Conservation (phyloP, 2,797 vertebrate genomes). For the Carcharodon carcharias region DNA sequence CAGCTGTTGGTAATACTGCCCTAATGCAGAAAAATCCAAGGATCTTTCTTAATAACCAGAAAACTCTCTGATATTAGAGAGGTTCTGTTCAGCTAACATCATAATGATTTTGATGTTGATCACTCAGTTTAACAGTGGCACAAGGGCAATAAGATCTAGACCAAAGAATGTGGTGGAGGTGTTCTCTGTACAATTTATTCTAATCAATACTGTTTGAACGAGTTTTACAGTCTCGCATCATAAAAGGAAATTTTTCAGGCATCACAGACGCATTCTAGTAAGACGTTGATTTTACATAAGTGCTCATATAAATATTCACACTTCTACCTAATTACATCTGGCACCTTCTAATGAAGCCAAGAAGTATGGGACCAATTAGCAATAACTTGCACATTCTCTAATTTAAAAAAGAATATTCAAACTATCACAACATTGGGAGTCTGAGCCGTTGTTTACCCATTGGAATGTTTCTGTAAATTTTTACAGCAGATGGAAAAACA, state of each 20-base stretch:
- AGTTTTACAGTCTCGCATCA: not conserved
- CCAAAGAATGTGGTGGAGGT: not conserved
- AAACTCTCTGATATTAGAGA: not conserved
- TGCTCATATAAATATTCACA: conserved; percentile 23
- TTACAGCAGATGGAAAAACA: not conserved
- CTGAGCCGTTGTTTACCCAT: not conserved
- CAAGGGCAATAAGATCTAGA: not conserved
- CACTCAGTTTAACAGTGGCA: not conserved
- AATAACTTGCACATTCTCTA: not conserved
- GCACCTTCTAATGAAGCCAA: not conserved
- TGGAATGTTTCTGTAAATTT: conserved; percentile 18
- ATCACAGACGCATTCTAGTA: not conserved
- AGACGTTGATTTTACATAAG: not conserved
- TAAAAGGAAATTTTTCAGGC: not conserved
- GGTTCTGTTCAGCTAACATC: not conserved
- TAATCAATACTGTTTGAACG: not conserved
- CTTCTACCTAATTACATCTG: not conserved
- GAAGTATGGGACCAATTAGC: conserved; percentile 28
- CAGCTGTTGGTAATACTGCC: not conserved
- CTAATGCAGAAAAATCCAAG: not conserved
- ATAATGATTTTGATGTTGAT: not conserved
- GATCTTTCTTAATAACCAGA: not conserved
- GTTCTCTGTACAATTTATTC: not conserved
- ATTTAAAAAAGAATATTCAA: not conserved
- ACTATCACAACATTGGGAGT: not conserved